Base-by-base conservation (phyloP, 2,797 vertebrate species). In the Hafferia zeledoni region DNA sequence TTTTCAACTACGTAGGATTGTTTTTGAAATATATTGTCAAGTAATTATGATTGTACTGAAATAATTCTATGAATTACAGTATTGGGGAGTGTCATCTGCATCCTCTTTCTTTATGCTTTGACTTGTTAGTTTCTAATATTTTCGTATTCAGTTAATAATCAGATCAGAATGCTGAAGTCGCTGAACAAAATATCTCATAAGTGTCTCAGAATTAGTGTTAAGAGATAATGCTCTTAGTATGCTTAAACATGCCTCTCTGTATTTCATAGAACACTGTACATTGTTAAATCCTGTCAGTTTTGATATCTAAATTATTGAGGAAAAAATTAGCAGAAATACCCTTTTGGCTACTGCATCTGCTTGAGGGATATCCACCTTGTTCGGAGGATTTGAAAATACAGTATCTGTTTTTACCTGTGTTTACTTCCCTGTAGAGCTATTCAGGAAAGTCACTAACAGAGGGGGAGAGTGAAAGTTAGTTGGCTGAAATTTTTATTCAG, bases 11-110 rank as follows among this genome's bases (percentile, higher is more conserved):
- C 19, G 6, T 23, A 75, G 22, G 47, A 39, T 56, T 84, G 18
- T 57, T 91, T 75, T 91, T 88, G 16, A 81, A 95, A 94, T 83
- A 30, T 7, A 47, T 87, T 93, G 93, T 65, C 71, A 92, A 86
- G 83, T 91, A 82, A 77, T 78, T 91, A 17, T 93, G 11, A 61
- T 63, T 75, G 70, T 93, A 91, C 19, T 35, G 55, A 55, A 85
- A 16, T 63, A 47, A 53, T 55, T 84, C 84, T 41, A 69, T 69
- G 41, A 75, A 39, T 30, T 69, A 52, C 13, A 78, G 3, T 69
- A 37, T 65, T 76, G 57, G 70, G 43, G 55, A 56, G 33, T 65
- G 39, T 37, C 27, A 80, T 53, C 64, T 88, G 39, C 37, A 65
- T 82, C 18, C 16, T 79, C 57, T 64, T 92, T 79, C 57, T 64